These are phyloP conservation scores for Dicranocentrus wangi DNA, from an alignment of 2,888 invertebrate species.

Conservation along the genomic window DNA sequence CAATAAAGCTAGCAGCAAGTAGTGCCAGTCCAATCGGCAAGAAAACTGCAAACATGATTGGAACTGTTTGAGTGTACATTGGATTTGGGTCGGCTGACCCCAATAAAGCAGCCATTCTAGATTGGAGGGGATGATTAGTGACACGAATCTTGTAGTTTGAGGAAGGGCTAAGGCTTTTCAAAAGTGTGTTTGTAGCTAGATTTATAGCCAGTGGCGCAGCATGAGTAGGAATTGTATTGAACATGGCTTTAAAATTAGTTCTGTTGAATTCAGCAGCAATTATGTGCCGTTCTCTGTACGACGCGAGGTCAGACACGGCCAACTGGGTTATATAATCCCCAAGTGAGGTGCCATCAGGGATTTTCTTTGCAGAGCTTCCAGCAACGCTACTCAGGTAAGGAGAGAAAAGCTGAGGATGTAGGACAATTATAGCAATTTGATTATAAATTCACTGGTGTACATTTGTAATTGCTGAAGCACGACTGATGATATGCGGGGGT, in stretches of 20 bases:
- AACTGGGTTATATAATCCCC: constrained; percentile 25
- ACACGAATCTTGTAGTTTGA: constrained; percentile 42
- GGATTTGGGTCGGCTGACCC: constrained; percentile 65
- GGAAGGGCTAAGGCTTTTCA: constrained; percentile 38
- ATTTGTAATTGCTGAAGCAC: no score
- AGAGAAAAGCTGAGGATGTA: not conserved
- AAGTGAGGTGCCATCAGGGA: constrained; percentile 8
- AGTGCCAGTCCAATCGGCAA: constrained; percentile 72
- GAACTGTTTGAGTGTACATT: not conserved
- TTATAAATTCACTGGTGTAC: no score
- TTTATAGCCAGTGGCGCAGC: constrained; percentile 66
- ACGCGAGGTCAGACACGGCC: constrained; percentile 61
- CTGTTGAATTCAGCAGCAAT: constrained; percentile 66
- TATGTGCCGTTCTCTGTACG: constrained; percentile 68
- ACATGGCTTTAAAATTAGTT: constrained; percentile 66
- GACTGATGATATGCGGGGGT: no score
- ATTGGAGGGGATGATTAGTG: constrained; percentile 67
- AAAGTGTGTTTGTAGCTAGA: constrained; percentile 62
- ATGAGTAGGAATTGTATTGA: constrained; percentile 69
- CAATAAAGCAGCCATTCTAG: constrained; percentile 37
- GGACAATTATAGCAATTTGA: no score
- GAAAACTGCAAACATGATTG: constrained; percentile 59
- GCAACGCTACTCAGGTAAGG: constrained; percentile 27
- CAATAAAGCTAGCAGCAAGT: constrained; percentile 72
- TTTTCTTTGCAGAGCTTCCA: constrained; percentile 59